These are phyloP conservation scores for Megaceryle maxima DNA, from an alignment of 2,113 vertebrate genomes.

Conservation along the genomic window DNA sequence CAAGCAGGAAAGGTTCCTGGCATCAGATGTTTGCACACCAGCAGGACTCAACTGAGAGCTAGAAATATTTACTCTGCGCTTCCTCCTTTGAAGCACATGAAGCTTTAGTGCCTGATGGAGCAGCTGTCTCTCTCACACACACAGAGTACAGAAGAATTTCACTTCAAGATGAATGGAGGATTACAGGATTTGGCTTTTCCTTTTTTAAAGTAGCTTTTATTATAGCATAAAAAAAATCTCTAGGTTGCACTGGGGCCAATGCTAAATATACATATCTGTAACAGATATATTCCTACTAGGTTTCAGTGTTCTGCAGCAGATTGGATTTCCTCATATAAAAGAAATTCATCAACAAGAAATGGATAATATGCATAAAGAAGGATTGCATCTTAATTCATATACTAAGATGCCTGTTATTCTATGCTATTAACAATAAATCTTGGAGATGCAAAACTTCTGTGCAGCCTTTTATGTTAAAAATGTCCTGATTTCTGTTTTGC, in stretches of 20 bases:
- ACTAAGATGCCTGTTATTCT: not conserved
- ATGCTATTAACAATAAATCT: not conserved
- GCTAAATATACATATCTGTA: not conserved
- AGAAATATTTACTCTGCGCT: not conserved
- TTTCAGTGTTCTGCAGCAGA: not conserved
- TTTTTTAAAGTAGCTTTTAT: not conserved
- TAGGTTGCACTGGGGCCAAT: not conserved
- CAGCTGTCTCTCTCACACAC: not conserved
- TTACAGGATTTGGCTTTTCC: constrained; percentile 5
- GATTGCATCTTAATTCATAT: not conserved
- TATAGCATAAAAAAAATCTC: not conserved
- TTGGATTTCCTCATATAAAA: not conserved
- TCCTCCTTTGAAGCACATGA: not conserved
- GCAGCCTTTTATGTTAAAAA: not conserved
- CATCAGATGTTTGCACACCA: not conserved
- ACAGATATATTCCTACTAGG: not conserved
- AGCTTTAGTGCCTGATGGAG: not conserved
- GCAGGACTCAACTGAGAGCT: not conserved
- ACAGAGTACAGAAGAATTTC: not conserved
- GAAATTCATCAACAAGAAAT: constrained; percentile 27
- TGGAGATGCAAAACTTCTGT: not conserved
- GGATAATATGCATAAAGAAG: not conserved
- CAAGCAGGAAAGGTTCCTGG: not conserved
- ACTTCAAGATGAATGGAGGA: not conserved
- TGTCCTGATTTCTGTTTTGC: not conserved